These are phyloP conservation scores for Anniella stebbinsi DNA, from an alignment of 2,797 vertebrate species.

Conservation along the genomic window DNA sequence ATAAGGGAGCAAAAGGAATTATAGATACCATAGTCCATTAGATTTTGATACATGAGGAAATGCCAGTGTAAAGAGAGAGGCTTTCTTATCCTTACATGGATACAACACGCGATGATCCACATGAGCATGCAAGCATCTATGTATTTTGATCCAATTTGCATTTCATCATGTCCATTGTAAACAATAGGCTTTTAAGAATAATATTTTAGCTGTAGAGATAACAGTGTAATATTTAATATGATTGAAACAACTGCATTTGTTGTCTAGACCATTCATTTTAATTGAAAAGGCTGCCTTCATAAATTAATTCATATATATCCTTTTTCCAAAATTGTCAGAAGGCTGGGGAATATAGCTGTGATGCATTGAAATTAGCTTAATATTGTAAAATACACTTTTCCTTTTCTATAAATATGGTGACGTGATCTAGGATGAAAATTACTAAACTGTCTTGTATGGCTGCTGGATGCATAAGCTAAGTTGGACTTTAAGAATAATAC, in stretches of 20 bases:
- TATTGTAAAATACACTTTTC: conserved; percentile 56
- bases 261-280: conserved; percentile 41
- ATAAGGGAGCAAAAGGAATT: conserved; percentile 25
- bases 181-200: conserved; percentile 41
- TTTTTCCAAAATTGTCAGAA: conserved; percentile 45
- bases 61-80: conserved; percentile 15
- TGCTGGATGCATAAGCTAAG: conserved; percentile 31
- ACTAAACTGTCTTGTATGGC: conserved; percentile 43
- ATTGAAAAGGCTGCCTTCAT: conserved; percentile 32
- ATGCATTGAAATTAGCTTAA: conserved; percentile 18
- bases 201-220: conserved; percentile 1
- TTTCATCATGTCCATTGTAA: conserved; percentile 24
- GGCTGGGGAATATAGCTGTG: conserved; percentile 26
- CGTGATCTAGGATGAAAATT: conserved; percentile 34
- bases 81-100: neutral
- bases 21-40: conserved; percentile 25
- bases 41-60: conserved; percentile 20
- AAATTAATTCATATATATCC: conserved; percentile 38
- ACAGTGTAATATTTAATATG: conserved; percentile 20
- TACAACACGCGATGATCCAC: conserved; percentile 18
- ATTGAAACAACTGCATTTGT: conserved; percentile 57
- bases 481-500: conserved; percentile 8
- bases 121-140: conserved; percentile 35
- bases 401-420: conserved; percentile 25
- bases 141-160: conserved; percentile 38